Conservation (phyloP, 2,888 invertebrate genomes). For the Habrosyne pyritoides region DNA sequence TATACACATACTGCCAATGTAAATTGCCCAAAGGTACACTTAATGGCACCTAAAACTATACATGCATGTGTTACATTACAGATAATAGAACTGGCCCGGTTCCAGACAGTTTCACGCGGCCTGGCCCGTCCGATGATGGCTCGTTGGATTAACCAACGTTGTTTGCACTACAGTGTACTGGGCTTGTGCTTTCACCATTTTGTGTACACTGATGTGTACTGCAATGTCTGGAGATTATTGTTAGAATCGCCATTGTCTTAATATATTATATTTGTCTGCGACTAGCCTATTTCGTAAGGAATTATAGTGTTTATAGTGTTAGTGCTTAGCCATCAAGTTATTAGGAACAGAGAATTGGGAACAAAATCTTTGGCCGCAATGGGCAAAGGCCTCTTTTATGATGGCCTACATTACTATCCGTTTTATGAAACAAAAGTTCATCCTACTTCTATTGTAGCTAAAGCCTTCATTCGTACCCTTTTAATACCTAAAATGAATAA, state of each 20-base stretch:
- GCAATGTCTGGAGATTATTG: neutral
- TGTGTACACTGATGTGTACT: constrained; percentile 1
- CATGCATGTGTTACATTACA: constrained; percentile 22
- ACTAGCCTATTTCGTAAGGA: neutral
- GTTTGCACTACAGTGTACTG: constrained; percentile 32
- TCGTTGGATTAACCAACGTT: constrained; percentile 60
- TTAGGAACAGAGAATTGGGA: no score
- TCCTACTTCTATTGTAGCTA: no score
- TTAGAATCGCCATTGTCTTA: neutral
- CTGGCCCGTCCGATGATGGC: constrained; percentile 52
- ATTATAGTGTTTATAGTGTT: neutral
- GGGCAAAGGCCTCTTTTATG: no score
- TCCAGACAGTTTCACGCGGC: constrained; percentile 56
- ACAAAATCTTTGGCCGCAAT: no score
- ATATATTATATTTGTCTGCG: neutral
- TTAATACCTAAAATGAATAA: no score
- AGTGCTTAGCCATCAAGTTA: neutral
- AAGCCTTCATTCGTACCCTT: no score
- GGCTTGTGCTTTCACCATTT: neutral
- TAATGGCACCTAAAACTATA: constrained; percentile 1
- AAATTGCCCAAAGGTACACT: constrained; percentile 2
- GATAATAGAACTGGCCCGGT: constrained; percentile 68
- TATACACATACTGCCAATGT: neutral
- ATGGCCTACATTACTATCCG: no score
- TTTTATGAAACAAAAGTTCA: no score